Base-by-base conservation (phyloP, 2,797 vertebrate species). In the Siniperca scherzeri region DNA sequence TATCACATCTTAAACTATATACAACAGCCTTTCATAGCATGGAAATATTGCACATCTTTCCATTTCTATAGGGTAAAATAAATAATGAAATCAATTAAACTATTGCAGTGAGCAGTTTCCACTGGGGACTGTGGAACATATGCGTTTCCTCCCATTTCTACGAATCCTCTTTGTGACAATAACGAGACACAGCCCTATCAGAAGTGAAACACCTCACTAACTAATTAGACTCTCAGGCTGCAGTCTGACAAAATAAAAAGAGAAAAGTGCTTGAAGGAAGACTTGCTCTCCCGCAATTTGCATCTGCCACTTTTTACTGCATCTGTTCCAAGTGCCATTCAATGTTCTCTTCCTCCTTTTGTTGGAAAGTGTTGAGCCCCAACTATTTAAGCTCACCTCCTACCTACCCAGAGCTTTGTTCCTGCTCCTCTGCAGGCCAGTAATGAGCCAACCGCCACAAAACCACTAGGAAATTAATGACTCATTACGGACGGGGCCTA, bases 371-470 rank as follows among this genome's bases (percentile, higher is more conserved):
- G 94, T 96, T 95, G 96, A 96, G 95, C 94, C 94, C 95, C 95
- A 96, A 96, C 97, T 97, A 97, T 97, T 98, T 98, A 98, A 97
- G 96, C 96, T 97, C 97, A 97, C 97, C 97, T 98, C 97, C 97
- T 98, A 98, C 97, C 97, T 98, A 96, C 96, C 96, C 95, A 85
- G 91, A 88, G 95, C 96, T 97, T 98, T 98, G 96, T 98, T 96
- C 97, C 89, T 92, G 90, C 94, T 95, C 96, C 97, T 97, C 97
- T 97, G 97, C 97, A 97, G 95, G 95, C 96, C 96, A 95, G 96
- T 99, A 99, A 99, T 98, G 98, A 98, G 97, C 97, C 97, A 96
- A 97, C 97, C 96, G 86, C 96, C 97, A 98, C 96, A 98, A 98
- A 98, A 98, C 97, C 96, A 96, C 96, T 22, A 95, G 96, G 96